phyloP scores from a whole-genome alignment of 2,797 vertebrate species.

The Natrix natrix region DNA sequence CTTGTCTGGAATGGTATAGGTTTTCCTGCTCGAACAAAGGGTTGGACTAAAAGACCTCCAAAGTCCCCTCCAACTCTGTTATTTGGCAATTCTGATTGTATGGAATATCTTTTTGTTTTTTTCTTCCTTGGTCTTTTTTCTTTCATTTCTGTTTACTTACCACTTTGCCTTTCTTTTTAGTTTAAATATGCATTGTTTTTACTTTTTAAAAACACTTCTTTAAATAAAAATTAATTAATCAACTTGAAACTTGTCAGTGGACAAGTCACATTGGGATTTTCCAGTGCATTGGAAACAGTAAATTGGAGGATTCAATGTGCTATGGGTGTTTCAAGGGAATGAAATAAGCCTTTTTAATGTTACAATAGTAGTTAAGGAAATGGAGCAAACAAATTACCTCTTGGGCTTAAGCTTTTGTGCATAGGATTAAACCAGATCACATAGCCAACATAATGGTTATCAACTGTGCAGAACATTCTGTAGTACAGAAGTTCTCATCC shows the following conservation, averaged over 20 bases:
- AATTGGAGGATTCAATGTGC: neutral
- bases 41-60: too few species aligned
- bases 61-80: too few species aligned
- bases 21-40: too few species aligned
- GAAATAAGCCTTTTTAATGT: neutral
- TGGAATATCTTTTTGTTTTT: neutral
- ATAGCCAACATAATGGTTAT: neutral
- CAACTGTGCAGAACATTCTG: neutral
- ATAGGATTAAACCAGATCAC: neutral
- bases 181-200: neutral
- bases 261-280: neutral
- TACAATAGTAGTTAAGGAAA: neutral
- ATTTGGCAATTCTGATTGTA: neutral
- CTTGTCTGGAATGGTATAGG: neutral
- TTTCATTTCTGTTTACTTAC: neutral
- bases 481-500: neutral
- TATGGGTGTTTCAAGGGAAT: neutral
- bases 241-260: neutral
- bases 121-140: neutral
- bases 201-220: neutral
- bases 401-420: neutral
- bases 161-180: neutral
- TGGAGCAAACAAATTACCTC: neutral
- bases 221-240: neutral
- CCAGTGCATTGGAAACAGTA: neutral